Base-by-base conservation (phyloP, 1,140 invertebrate species). In the Drosophila gunungcola region DNA sequence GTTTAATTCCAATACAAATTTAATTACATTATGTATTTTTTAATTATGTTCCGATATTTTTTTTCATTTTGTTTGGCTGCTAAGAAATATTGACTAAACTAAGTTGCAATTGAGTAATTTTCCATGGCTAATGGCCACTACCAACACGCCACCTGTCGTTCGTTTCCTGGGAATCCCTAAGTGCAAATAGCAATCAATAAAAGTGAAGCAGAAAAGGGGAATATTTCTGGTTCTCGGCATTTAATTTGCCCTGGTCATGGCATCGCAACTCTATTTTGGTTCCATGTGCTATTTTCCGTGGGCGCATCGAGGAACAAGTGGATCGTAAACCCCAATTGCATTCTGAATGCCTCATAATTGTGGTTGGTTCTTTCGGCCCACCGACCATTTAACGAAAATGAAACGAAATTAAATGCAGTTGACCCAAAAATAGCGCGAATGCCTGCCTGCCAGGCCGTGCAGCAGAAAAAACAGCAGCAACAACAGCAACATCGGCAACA, bases 401-500 rank as follows among this genome's bases (percentile, higher is more conserved):
- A 88, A 88, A 64, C 65, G 70, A 82, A 86, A 88, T 88, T 79
- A 82, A 88, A 88, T 80, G 79, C 84, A 88, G 75, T 79, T 86
- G 83, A 89, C 83, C 83, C 63, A 89, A 83, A 86, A 88, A 79
- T 80, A 79, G 65, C 61, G 63, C 73, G 49, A 62, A 76, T 61
- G 62, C 62, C 32, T 27, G 42, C 29, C 68, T 48, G 58, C 63
- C 46, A 38, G 48, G 10, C 34, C 21, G 38, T 16, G 27, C 61
- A 57, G 13, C 7, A 27, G 43, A 27, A 53, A 10, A 11, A 75
- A 32, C 16, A 65, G n/a, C 29, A 1, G 29, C 29, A 32, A 32
- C 29, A 32, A 32, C 29, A 6, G 29, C 61, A 60, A 53, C 29
- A 57, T 34, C 7, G 29, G 43, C 34, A 53, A 13, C n/a, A 67